Percentiles rank a stretch among this genome's conserved stretches.
These are phyloP conservation scores for Corbicula japonica DNA, from an alignment of 2,888 invertebrate genomes.

Conservation along the genomic window DNA sequence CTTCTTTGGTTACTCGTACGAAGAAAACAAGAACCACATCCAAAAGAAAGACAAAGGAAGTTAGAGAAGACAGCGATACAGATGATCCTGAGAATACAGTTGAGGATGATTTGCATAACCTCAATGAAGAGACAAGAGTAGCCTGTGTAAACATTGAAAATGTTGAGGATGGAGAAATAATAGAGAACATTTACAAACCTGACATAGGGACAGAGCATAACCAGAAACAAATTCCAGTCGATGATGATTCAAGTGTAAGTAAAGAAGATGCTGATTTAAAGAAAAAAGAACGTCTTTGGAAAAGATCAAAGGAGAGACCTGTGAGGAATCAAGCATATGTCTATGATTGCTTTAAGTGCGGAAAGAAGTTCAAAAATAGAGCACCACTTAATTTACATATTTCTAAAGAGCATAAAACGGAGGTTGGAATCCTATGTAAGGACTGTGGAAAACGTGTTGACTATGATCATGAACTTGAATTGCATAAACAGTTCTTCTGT, in stretches of 20 bases:
- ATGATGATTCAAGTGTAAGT: too few species aligned
- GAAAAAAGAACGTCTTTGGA: too few species aligned
- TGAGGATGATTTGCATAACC: not conserved
- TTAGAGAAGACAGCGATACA: not conserved
- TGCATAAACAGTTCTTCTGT: constrained; percentile 47
- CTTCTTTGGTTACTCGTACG: too few species aligned
- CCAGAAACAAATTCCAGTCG: not conserved
- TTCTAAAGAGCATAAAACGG: constrained; percentile 32
- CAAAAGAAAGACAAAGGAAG: not conserved
- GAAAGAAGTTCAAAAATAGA: constrained; percentile 39
- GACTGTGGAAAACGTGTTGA: constrained; percentile 43
- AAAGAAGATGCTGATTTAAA: too few species aligned
- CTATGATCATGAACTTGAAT: constrained; percentile 43
- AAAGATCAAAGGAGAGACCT: not conserved
- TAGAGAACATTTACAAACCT: too few species aligned
- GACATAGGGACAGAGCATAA: too few species aligned
- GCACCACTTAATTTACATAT: constrained; percentile 48
- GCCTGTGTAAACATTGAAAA: constrained; percentile 46
- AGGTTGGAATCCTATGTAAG: constrained; percentile 32
- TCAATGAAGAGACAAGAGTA: constrained; percentile 34
- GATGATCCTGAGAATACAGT: not conserved
- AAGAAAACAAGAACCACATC: not conserved
- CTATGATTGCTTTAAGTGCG: constrained; percentile 32
- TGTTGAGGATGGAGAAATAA: constrained; percentile 36
- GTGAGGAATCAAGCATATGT: constrained; percentile 13